Evolutionary conservation across 2,797 vertebrate genomes (phyloP).

Genomic region (Microhierax caerulescens): DNA sequence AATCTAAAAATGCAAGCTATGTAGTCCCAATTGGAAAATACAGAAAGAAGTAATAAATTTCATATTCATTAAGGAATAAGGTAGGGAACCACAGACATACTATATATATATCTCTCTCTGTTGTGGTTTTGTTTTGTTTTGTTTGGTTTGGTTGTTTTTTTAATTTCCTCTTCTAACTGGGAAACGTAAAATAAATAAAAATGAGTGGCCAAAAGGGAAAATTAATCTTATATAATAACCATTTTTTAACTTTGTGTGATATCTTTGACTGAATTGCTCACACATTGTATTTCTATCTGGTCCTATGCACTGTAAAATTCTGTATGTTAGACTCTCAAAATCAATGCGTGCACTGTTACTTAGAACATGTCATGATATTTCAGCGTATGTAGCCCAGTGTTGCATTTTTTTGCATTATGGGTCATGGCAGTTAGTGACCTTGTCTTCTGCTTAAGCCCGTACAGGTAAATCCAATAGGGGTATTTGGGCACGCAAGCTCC

Average conservation of each 20-base stretch:
- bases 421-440: neutral
- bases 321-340: neutral
- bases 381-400: neutral
- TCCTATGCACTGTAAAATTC: neutral
- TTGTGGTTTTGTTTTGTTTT: neutral
- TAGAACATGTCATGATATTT: neutral
- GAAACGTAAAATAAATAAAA: constrained; percentile 24
- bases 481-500: neutral
- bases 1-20: neutral
- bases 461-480: neutral
- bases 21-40: neutral
- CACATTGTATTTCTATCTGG: neutral
- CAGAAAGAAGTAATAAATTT: constrained; percentile 22
- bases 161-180: constrained; percentile 27
- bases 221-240: neutral
- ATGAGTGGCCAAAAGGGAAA: neutral
- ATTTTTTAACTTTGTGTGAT: neutral
- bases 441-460: neutral
- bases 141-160: constrained; percentile 52
- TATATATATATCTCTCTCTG: neutral
- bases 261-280: neutral
- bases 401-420: neutral
- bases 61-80: constrained; percentile 10
- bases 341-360: neutral
- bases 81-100: neutral